Conservation (phyloP, 2,113 vertebrate genomes). For the Myodes glareolus region DNA sequence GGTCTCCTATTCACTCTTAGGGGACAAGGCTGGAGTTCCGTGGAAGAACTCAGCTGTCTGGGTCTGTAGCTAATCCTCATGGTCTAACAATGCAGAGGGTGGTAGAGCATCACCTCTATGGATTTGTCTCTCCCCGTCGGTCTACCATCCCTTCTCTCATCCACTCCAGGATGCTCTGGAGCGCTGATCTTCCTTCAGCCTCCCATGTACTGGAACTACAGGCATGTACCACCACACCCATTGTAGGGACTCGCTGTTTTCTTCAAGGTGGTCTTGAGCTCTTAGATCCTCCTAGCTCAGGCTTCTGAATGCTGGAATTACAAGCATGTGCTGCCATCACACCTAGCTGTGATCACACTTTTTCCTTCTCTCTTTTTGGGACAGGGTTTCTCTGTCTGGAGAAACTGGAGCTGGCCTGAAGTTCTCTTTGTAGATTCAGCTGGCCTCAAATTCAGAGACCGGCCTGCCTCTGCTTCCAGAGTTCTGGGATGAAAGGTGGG, state of each 20-base stretch:
- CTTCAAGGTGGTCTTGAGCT: not conserved
- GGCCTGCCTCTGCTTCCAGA: not conserved
- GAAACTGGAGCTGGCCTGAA: not conserved
- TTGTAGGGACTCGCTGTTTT: not conserved
- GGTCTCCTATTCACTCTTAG: not conserved
- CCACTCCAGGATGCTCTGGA: not conserved
- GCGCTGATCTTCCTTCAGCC: not conserved
- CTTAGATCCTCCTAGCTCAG: not conserved
- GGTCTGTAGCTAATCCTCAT: not conserved
- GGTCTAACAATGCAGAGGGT: not conserved
- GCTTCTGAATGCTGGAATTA: not conserved
- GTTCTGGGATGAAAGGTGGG: not conserved
- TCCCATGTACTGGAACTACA: not conserved
- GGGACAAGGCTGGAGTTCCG: not conserved
- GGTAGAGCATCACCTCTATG: not conserved
- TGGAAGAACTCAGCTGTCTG: not conserved
- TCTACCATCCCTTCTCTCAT: not conserved
- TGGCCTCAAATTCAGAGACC: not conserved
- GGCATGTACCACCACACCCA: too few species aligned
- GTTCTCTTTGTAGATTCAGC: not conserved
- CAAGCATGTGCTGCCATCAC: not conserved
- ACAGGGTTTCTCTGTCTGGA: not conserved
- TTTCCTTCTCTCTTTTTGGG: not conserved
- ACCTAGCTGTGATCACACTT: too few species aligned
- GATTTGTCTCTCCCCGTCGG: fast-evolving